These are phyloP conservation scores for Zaprionus capensis DNA, from an alignment of 1,140 invertebrate genomes.

Conservation along the genomic window DNA sequence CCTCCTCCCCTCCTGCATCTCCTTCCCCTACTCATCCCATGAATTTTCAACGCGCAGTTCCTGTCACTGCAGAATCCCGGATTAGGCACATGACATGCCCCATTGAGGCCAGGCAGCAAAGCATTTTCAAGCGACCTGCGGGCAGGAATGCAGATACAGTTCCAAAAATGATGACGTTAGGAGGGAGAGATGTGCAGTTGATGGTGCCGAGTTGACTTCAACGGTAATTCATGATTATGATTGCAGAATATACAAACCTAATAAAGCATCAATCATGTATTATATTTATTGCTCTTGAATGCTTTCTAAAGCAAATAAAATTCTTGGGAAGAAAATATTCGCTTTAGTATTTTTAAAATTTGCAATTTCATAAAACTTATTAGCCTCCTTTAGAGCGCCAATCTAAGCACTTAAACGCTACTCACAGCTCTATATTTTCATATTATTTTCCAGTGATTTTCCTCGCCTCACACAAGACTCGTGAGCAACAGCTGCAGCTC, in stretches of 20 bases:
- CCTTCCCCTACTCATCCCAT: neutral
- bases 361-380: neutral
- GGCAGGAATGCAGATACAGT: neutral
- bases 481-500: neutral
- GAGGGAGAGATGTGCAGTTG: no score
- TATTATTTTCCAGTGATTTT: constrained; percentile 1
- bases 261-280: neutral
- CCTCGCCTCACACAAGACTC: neutral
- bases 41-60: neutral
- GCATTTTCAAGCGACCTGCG: neutral
- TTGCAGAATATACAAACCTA: no score
- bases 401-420: neutral
- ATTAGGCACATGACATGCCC: neutral
- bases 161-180: constrained; percentile 5
- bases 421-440: neutral
- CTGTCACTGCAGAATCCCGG: neutral
- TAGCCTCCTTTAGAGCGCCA: neutral
- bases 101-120: neutral
- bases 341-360: no score
- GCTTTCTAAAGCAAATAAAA: neutral
- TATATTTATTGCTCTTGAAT: neutral
- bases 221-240: neutral
- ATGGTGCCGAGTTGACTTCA: no score
- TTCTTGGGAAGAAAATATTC: neutral
- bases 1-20: neutral